Evolutionary conservation across 2,888 invertebrate genomes (phyloP), one percentile per base, ranked within the genome.

Genomic region (Caenorhabditis sinica): DNA sequence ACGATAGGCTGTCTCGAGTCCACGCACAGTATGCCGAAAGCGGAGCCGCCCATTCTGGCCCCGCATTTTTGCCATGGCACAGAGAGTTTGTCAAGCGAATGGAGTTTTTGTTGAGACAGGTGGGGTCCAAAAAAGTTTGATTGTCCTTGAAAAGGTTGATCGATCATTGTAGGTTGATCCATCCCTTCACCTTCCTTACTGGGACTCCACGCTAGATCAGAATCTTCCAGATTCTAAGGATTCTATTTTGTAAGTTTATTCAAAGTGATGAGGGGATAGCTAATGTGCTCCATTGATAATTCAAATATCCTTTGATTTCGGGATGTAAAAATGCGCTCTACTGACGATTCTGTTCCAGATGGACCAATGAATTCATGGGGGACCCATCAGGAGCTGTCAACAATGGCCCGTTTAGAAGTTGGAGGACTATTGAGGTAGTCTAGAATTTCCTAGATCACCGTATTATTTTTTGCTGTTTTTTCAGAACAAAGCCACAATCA

Each of bases 161-260:
- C 30, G 2, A 20, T 8, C 15, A 11, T 45, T 61, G 11, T 45
- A 85, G 73, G 85, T 90, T 15, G 90, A 93, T 17, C 93, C 93
- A 2, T 82, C 89, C 1, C 90, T 93, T 6, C 89, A 90, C 23
- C 80, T 93, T 1, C 93, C 93, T 0, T 93, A 93, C 86, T 93
- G 93, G 93, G 93, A 93, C 86, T 91, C 92, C 13, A 91, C 91
- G 5, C 79, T 93, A 49, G 93, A 93, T 81, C 86, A 91, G 73
- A 88, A 85, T 23, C 88, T 93, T 5, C 90, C 90, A 9, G 90
- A 92, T 33, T 89, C 91, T 0, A 83, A 88, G 11, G 89, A 92
- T 23, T 88, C 88, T 13, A 82, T 88, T 36, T 61, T 88, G 87
- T 83, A 49, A 66, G 45, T 49, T 6, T n/a, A n/a, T n/a, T n/a